phyloP scores from a whole-genome alignment of 2,797 vertebrate species.

The Notolabrus celidotus region DNA sequence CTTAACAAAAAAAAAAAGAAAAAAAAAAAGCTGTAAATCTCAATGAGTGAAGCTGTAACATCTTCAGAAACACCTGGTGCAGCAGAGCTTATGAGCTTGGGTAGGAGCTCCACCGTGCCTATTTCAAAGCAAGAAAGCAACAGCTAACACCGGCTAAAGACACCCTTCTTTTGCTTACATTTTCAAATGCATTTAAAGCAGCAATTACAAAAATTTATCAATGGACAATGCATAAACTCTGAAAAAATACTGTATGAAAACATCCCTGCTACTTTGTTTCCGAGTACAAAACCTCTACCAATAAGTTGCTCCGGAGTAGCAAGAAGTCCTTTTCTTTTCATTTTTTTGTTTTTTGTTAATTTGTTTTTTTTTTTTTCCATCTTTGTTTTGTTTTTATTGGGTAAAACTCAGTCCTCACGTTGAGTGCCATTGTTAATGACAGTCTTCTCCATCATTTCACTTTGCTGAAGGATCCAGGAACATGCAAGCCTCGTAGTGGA shows the following conservation, averaged over 20 bases:
- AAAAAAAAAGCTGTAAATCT: slow-evolving; percentile 71
- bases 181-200: slow-evolving; percentile 99
- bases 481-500: slow-evolving; percentile 99
- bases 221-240: slow-evolving; percentile 99
- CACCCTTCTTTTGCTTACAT: slow-evolving; percentile 93
- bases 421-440: slow-evolving; percentile 96
- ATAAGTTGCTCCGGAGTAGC: slow-evolving; percentile 99
- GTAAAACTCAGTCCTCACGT: slow-evolving; percentile 99
- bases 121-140: slow-evolving; percentile 76
- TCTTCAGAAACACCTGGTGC: slow-evolving; percentile 70
- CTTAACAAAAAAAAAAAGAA: slow-evolving; percentile 71
- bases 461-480: slow-evolving; percentile 98
- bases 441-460: slow-evolving; percentile 92
- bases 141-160: slow-evolving; percentile 83
- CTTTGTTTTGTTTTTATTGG: slow-evolving; percentile 93
- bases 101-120: slow-evolving; percentile 62
- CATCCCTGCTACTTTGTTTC: slow-evolving; percentile 99
- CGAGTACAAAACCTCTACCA: slow-evolving; percentile 99
- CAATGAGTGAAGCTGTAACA: slow-evolving; percentile 74
- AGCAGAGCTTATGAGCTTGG: slow-evolving; percentile 68
- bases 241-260: slow-evolving; percentile 99
- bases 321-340: slow-evolving; percentile 96
- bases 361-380: slow-evolving; percentile 78
- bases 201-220: slow-evolving; percentile 99
- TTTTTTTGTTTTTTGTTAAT: slow-evolving; percentile 79